Evolutionary conservation across 2,113 vertebrate genomes (phyloP).

Genomic region (Tonatia bakeri): DNA sequence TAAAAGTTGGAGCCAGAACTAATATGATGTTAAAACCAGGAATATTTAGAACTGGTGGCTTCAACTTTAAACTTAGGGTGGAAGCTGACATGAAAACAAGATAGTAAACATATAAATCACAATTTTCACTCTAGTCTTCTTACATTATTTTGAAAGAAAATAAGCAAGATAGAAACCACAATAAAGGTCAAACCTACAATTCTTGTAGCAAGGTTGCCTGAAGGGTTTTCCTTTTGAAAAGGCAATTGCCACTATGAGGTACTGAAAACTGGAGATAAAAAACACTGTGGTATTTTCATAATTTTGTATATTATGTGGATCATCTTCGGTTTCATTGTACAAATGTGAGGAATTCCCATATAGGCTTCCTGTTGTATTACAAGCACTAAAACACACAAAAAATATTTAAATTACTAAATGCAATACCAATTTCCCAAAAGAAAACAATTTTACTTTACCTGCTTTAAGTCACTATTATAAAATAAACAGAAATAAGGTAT

Average conservation of each 20-base stretch:
- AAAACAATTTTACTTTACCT: not conserved
- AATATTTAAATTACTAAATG: constrained; percentile 32
- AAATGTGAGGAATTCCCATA: constrained; percentile 71
- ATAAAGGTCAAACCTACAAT: constrained; percentile 84
- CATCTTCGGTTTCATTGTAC: constrained; percentile 80
- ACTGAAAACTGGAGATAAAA: constrained; percentile 97
- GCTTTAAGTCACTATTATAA: not conserved
- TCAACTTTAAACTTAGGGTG: not conserved
- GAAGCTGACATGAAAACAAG: not conserved
- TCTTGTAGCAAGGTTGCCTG: constrained; percentile 96
- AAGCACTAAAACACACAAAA: constrained; percentile 81
- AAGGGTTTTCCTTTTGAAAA: constrained; percentile 99
- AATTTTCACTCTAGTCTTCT: constrained; percentile 1
- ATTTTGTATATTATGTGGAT: constrained; percentile 91
- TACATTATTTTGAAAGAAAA: not conserved
- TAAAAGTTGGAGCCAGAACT: not conserved
- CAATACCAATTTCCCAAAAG: not conserved
- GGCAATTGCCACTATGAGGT: constrained; percentile 94
- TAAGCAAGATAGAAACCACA: not conserved
- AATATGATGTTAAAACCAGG: not conserved
- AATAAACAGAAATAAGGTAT: not conserved
- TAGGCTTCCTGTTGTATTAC: constrained; percentile 74
- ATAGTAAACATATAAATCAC: not conserved
- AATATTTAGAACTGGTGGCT: not conserved
- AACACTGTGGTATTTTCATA: constrained; percentile 98